Evolutionary conservation across 2,888 invertebrate genomes (phyloP).

Genomic region (Polyommatus iphigenia): DNA sequence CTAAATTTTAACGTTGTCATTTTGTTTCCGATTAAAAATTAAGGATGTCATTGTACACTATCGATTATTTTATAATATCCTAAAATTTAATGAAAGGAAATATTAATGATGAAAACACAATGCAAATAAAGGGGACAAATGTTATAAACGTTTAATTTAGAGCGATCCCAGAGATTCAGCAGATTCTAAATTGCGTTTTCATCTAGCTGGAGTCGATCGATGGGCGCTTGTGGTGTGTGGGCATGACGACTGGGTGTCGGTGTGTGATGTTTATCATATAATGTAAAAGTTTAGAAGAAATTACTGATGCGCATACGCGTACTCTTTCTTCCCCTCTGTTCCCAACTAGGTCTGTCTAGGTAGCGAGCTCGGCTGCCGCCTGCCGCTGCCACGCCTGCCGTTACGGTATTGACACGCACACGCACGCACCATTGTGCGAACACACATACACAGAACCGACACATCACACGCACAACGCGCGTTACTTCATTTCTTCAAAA

Average conservation of each 20-base stretch:
- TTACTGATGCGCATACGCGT: slow-evolving; percentile 78
- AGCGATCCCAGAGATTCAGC: not conserved
- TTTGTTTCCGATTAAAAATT: not conserved
- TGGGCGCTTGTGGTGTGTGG: slow-evolving; percentile 32
- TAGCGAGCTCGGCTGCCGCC: slow-evolving; percentile 67
- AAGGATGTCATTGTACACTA: not conserved
- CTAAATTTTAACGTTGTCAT: not conserved
- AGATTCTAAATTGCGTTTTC: slow-evolving; percentile 10
- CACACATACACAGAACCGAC: slow-evolving; percentile 36
- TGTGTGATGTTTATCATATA: slow-evolving; percentile 36
- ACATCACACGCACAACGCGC: slow-evolving; percentile 35
- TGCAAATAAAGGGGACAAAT: not conserved
- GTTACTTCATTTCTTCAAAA: not conserved
- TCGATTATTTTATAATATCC: not conserved
- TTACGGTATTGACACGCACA: slow-evolving; percentile 72
- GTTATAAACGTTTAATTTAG: not conserved
- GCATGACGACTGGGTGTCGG: slow-evolving; percentile 32
- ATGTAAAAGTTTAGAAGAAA: slow-evolving; percentile 64
- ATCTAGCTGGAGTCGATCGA: not conserved
- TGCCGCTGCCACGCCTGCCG: slow-evolving; percentile 63
- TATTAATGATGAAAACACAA: slow-evolving; percentile 7
- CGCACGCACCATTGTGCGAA: slow-evolving; percentile 39
- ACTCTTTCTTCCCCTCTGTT: slow-evolving; percentile 78
- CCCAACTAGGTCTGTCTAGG: slow-evolving; percentile 74
- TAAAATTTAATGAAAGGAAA: slow-evolving; percentile 22